Evolutionary conservation across 2,797 vertebrate species (phyloP).

Genomic region (Hoplostethus mediterraneus): DNA sequence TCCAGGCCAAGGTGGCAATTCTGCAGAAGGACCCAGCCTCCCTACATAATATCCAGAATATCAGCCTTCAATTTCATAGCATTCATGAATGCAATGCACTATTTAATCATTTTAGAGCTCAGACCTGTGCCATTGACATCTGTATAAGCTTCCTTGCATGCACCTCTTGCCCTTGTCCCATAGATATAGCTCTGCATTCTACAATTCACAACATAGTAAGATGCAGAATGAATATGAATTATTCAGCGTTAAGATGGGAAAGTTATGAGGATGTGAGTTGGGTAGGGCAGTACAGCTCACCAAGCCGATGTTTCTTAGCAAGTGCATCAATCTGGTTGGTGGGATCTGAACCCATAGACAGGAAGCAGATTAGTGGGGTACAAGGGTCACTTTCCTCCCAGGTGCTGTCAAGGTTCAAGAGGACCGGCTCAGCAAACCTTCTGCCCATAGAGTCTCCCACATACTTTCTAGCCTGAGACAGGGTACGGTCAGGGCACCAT

Average conservation of each 20-base stretch:
- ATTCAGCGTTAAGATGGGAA: background rate
- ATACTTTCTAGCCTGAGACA: constrained; percentile 88
- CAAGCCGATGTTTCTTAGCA: constrained; percentile 85
- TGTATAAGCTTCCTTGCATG: constrained; percentile 87
- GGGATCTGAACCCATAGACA: constrained; percentile 91
- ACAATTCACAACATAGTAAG: constrained; percentile 1
- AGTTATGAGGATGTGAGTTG: background rate
- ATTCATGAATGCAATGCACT: background rate
- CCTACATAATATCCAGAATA: constrained; percentile 70
- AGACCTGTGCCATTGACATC: constrained; percentile 84
- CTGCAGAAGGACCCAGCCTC: constrained; percentile 90
- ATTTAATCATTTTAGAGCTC: background rate
- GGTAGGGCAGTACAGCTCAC: constrained; percentile 70
- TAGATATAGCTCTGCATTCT: constrained; percentile 84
- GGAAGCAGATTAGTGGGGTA: constrained; percentile 89
- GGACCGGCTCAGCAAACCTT: constrained; percentile 87
- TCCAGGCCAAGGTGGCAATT: constrained; percentile 90
- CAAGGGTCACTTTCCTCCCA: constrained; percentile 87
- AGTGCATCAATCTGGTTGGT: constrained; percentile 86
- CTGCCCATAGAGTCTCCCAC: constrained; percentile 82
- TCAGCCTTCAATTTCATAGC: constrained; percentile 8
- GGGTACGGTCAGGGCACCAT: constrained; percentile 89
- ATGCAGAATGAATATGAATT: background rate
- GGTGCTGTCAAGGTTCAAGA: constrained; percentile 87
- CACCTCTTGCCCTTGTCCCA: constrained; percentile 91